Percentiles rank a stretch among this genome's conserved stretches.
Conservation (phyloP, 2,113 vertebrate genomes). For the Oncorhynchus gorbuscha region DNA sequence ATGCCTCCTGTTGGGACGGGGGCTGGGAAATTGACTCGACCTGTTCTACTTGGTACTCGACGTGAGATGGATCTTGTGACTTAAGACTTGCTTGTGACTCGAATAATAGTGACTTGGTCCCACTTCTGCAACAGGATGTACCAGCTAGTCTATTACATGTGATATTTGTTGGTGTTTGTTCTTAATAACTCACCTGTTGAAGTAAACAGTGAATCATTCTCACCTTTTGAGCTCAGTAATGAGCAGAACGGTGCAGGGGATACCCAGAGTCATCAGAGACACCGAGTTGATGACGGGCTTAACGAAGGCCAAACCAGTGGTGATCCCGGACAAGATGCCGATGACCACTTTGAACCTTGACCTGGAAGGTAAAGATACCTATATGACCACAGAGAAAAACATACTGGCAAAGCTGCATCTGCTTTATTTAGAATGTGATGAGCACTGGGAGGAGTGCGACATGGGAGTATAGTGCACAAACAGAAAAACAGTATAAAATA, state of each 20-base stretch:
- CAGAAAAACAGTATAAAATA: too few species aligned
- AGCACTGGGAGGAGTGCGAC: too few species aligned
- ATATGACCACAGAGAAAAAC: background rate
- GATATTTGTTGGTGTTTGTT: background rate
- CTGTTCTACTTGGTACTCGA: too few species aligned
- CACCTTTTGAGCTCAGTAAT: slow-evolving; percentile 93
- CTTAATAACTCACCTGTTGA: background rate
- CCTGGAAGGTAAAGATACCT: slow-evolving; percentile 59
- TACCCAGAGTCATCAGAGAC: slow-evolving; percentile 90
- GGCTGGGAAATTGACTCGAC: too few species aligned
- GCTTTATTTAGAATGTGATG: too few species aligned
- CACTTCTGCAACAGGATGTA: too few species aligned
- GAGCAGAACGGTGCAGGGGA: slow-evolving; percentile 90
- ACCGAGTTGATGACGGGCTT: slow-evolving; percentile 95
- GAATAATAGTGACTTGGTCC: too few species aligned
- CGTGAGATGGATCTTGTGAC: too few species aligned
- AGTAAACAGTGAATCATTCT: slow-evolving; percentile 12
- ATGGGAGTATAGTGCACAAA: too few species aligned
- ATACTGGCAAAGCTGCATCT: background rate
- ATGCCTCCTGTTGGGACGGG: too few species aligned
- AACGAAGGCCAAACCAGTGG: slow-evolving; percentile 90
- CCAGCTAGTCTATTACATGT: background rate
- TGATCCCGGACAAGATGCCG: slow-evolving; percentile 88
- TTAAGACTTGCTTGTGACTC: too few species aligned
- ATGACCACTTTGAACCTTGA: slow-evolving; percentile 92